These are phyloP conservation scores for Drosophila peninsularis DNA, from an alignment of 2,888 invertebrate genomes.

Conservation along the genomic window DNA sequence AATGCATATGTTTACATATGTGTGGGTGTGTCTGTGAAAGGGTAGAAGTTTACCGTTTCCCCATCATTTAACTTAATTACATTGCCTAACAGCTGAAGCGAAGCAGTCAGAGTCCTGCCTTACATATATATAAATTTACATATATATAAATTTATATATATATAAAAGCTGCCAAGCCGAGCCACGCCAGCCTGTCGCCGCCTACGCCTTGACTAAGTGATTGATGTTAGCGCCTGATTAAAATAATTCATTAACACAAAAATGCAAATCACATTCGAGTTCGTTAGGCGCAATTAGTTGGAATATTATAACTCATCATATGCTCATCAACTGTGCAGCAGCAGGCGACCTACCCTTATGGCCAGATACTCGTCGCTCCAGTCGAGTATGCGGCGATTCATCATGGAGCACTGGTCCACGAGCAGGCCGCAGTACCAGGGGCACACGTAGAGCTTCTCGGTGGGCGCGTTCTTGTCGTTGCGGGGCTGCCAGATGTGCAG, in stretches of 20 bases:
- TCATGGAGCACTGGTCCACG: conserved; percentile 92
- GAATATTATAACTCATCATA: conserved; percentile 3
- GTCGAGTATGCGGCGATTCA: conserved; percentile 92
- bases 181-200: conserved; percentile 11
- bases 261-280: conserved; percentile 27
- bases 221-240: conserved; percentile 68
- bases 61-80: conserved; percentile 76
- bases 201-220: conserved; percentile 47
- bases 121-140: not conserved
- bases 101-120: conserved; percentile 30
- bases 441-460: conserved; percentile 92
- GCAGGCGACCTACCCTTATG: conserved; percentile 83
- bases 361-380: conserved; percentile 85
- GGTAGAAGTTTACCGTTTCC: conserved; percentile 67
- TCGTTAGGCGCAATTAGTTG: conserved; percentile 18
- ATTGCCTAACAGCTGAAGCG: conserved; percentile 60
- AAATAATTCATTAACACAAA: conserved; percentile 64
- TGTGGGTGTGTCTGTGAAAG: conserved; percentile 1
- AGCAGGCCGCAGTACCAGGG: conserved; percentile 93
- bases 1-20: not conserved
- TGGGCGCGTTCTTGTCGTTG: conserved; percentile 92
- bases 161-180: not conserved
- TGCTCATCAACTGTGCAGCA: not conserved
- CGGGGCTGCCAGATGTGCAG: conserved; percentile 93
- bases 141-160: not conserved